Conservation (phyloP, 2,888 invertebrate species). For the Xylota segnis region DNA sequence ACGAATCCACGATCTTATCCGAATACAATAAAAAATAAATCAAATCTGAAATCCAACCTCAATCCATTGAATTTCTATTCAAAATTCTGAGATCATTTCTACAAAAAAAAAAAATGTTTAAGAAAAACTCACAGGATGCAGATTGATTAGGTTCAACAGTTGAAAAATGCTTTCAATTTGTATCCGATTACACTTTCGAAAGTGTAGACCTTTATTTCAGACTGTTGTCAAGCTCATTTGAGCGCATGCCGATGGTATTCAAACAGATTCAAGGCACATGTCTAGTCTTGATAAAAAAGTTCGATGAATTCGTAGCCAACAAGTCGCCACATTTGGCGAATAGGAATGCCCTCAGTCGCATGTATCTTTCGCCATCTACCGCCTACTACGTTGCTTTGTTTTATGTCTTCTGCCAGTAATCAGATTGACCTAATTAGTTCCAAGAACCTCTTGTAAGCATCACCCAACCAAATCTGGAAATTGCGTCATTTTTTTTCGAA, state of each 20-base stretch:
- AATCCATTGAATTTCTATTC: neutral
- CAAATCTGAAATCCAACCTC: neutral
- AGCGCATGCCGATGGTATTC: neutral
- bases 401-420: neutral
- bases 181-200: constrained; percentile 9
- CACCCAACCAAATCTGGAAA: neutral
- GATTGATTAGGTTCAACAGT: neutral
- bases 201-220: neutral
- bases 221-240: neutral
- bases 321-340: constrained; percentile 14
- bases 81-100: neutral
- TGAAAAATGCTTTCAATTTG: neutral
- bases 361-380: neutral
- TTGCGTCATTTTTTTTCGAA: constrained; percentile 21
- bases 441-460: constrained; percentile 12
- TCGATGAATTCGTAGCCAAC: constrained; percentile 15
- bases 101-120: neutral
- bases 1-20: neutral
- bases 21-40: constrained; percentile 3
- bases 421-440: constrained; percentile 48
- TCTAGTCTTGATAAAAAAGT: neutral
- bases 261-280: neutral
- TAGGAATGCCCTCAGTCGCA: neutral
- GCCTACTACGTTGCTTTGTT: neutral
- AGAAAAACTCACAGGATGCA: neutral